These are phyloP conservation scores for Hirudinaria manillensis DNA, from an alignment of 2,888 invertebrate species.

Conservation along the genomic window DNA sequence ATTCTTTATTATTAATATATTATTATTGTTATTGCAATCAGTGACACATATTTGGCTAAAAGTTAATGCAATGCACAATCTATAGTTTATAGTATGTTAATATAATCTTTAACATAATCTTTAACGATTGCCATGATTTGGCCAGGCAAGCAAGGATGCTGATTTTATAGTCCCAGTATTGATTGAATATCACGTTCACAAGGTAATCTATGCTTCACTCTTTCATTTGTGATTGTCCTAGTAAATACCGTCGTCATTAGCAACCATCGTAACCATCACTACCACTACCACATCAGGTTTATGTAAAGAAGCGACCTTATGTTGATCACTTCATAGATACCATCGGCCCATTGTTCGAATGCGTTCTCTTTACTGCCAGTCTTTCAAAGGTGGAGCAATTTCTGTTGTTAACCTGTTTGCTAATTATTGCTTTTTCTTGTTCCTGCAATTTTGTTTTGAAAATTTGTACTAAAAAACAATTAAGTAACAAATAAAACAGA, in stretches of 20 bases:
- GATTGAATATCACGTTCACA: conserved; percentile 15
- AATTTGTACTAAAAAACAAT: neutral
- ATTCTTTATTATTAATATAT: neutral
- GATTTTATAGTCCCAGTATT: conserved; percentile 18
- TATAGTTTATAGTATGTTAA: neutral
- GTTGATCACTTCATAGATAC: conserved; percentile 19
- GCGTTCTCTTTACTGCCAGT: conserved; percentile 29
- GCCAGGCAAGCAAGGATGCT: conserved; percentile 11
- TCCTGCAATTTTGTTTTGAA: neutral
- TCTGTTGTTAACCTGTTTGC: neutral
- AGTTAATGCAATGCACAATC: neutral
- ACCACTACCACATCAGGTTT: conserved; percentile 16
- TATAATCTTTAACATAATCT: neutral
- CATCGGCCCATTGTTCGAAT: conserved; percentile 25
- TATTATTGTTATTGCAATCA: neutral
- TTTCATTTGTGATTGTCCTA: neutral
- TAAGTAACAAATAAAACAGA: neutral
- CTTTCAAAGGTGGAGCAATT: conserved; percentile 15
- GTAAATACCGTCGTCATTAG: no score
- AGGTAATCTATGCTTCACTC: neutral
- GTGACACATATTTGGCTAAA: neutral
- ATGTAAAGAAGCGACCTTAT: conserved; percentile 25
- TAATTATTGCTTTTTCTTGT: neutral
- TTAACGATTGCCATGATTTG: neutral
- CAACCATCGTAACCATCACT: no score